A percentile compares a stretch with the other conserved stretches of the same genome.
These are phyloP conservation scores for Ara ararauna DNA, from an alignment of 2,797 vertebrate species.

Conservation along the genomic window DNA sequence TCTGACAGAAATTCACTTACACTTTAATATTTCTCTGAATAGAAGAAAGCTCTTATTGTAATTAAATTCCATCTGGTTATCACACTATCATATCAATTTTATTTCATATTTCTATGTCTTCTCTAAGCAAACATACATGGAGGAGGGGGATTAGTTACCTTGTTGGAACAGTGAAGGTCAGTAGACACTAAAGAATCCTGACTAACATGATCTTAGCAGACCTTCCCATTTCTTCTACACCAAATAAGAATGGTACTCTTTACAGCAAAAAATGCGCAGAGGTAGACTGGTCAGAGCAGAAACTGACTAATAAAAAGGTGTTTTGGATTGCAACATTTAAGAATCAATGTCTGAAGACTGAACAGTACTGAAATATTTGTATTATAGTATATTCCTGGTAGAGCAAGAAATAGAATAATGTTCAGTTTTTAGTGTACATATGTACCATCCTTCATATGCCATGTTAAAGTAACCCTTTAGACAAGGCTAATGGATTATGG, in stretches of 20 bases:
- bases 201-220: background rate
- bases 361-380: background rate
- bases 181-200: background rate
- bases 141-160: background rate
- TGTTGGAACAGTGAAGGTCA: background rate
- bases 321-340: background rate
- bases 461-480: background rate
- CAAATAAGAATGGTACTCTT: background rate
- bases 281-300: background rate
- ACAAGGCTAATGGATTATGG: background rate
- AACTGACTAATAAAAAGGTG: background rate
- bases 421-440: background rate
- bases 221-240: background rate
- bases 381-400: background rate
- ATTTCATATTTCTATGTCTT: background rate
- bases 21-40: background rate
- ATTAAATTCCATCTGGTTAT: background rate
- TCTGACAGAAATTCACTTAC: background rate
- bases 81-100: background rate
- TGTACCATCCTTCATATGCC: background rate
- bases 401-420: background rate
- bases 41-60: background rate
- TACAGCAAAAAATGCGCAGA: background rate
- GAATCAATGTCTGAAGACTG: background rate
- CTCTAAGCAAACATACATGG: background rate